Evolutionary conservation across 2,888 invertebrate species (phyloP).

Genomic region (Heliconius erato): DNA sequence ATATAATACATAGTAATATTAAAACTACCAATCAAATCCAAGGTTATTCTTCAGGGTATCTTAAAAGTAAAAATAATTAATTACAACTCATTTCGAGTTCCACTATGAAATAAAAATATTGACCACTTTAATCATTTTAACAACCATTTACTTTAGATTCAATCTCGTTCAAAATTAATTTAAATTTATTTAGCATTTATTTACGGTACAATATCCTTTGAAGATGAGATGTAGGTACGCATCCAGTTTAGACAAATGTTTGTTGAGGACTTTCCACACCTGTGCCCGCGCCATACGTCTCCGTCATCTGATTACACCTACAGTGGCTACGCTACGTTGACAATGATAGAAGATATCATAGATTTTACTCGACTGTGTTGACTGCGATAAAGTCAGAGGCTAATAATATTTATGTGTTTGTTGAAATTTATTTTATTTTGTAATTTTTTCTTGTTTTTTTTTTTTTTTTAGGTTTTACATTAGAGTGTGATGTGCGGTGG

Average conservation of each 20-base stretch:
- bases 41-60: too few species aligned
- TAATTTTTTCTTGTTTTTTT: too few species aligned
- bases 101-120: background rate
- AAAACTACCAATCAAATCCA: too few species aligned
- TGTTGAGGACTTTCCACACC: constrained; percentile 58
- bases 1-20: too few species aligned
- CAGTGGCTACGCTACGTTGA: constrained; percentile 46
- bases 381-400: constrained; percentile 27
- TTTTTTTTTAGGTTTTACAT: too few species aligned
- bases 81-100: background rate
- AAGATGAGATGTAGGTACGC: constrained; percentile 1
- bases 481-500: too few species aligned
- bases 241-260: constrained; percentile 54
- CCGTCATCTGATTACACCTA: constrained; percentile 54
- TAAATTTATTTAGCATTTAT: constrained; percentile 18
- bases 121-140: background rate
- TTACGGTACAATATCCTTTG: constrained; percentile 25
- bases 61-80: too few species aligned
- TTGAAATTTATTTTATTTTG: background rate
- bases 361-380: constrained; percentile 44
- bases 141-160: background rate
- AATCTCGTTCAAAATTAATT: background rate
- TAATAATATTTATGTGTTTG: constrained; percentile 21
- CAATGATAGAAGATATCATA: constrained; percentile 54
- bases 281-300: constrained; percentile 56